Percentiles rank a stretch among this genome's conserved stretches.
Conservation (phyloP, 2,888 invertebrate genomes). For the Melanophora roralis region DNA sequence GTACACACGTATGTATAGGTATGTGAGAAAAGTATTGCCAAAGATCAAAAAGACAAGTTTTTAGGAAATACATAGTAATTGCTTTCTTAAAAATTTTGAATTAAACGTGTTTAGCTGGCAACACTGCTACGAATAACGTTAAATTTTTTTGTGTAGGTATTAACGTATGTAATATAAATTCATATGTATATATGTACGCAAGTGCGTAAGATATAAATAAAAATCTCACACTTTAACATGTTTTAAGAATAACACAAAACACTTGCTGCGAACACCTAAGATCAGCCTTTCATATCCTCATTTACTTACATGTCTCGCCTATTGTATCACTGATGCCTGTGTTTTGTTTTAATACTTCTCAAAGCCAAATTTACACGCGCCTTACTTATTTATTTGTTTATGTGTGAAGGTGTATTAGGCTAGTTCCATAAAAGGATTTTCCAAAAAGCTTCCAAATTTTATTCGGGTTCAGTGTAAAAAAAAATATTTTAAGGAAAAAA, state of each 20-base stretch:
- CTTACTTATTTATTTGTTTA: neutral
- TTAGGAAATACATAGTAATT: too few species aligned
- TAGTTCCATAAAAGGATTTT: neutral
- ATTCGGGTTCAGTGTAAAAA: too few species aligned
- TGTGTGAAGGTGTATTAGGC: neutral
- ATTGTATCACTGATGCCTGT: neutral
- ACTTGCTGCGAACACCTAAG: neutral
- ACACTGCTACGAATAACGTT: too few species aligned
- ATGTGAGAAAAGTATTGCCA: too few species aligned
- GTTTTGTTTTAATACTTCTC: slow-evolving; percentile 3
- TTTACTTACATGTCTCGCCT: neutral
- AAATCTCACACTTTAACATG: neutral
- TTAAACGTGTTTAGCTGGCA: too few species aligned
- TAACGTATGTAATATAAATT: neutral
- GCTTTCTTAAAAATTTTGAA: too few species aligned
- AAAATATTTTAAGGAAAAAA: too few species aligned
- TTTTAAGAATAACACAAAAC: neutral
- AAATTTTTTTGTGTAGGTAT: too few species aligned
- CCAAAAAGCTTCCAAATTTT: too few species aligned
- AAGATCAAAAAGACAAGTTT: too few species aligned
- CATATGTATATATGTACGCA: neutral
- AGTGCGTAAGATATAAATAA: neutral
- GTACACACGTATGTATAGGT: neutral
- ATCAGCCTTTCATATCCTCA: neutral
- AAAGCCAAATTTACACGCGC: neutral